A percentile compares a stretch with the other conserved stretches of the same genome.
These are phyloP conservation scores for Noctilio leporinus DNA, from an alignment of 2,113 vertebrate species.

Conservation along the genomic window DNA sequence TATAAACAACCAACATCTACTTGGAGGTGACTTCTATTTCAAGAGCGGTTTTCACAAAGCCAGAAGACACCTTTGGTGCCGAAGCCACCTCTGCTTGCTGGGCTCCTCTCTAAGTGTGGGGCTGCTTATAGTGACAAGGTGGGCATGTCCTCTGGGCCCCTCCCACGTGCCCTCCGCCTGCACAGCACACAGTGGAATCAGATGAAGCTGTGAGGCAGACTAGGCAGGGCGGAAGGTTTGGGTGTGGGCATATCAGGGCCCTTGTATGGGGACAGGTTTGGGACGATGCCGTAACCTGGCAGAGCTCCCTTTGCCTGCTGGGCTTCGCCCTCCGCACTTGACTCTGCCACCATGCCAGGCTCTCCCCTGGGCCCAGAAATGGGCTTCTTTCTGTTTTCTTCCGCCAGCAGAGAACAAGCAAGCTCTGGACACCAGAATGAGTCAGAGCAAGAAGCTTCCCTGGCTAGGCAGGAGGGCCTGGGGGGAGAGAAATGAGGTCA, in stretches of 20 bases:
- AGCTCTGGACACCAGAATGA: neutral
- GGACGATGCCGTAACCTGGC: neutral
- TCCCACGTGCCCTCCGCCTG: neutral
- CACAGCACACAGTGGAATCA: neutral
- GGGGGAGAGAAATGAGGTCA: neutral
- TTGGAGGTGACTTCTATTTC: neutral
- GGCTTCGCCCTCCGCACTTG: neutral
- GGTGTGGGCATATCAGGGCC: neutral
- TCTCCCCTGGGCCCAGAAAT: neutral
- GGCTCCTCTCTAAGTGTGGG: neutral
- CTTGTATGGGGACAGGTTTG: rapidly evolving
- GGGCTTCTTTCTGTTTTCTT: neutral
- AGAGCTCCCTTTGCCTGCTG: no score
- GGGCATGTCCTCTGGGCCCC: neutral
- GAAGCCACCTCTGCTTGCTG: neutral
- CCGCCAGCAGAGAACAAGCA: neutral
- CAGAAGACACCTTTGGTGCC: neutral
- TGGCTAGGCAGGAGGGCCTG: neutral
- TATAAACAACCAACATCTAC: neutral
- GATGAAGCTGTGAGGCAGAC: neutral
- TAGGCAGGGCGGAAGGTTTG: no score
- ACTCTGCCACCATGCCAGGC: neutral
- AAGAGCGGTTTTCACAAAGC: neutral
- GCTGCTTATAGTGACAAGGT: neutral
- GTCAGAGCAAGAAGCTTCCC: neutral